Base-by-base conservation (phyloP, 2,797 vertebrate species). In the Eupleurogrammus muticus region DNA sequence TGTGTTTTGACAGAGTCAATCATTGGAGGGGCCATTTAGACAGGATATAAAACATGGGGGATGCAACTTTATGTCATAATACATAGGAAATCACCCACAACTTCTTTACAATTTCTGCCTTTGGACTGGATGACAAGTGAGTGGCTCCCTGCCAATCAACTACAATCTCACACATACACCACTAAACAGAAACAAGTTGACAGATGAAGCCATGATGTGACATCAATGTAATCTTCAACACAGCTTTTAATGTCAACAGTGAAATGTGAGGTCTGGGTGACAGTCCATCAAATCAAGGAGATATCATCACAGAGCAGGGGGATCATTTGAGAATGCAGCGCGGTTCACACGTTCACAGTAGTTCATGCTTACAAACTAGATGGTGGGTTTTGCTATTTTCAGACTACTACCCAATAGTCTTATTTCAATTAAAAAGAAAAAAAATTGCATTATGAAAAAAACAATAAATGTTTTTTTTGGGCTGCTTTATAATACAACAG, bases 201-300 rank as follows among this genome's bases (percentile, higher is more conserved):
- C 53, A 50, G 50, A 56, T 9, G 46, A 70, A 60, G 36, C 49
- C 24, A 61, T 35, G 17, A 38, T 54, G 48, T 38, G 28, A 49
- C 32, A 66, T 66, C 36, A 49, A 7, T 59, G 20, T 52, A 28
- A 58, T 62, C 32, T 47, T 24, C 34, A 57, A 54, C 49, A 14
- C 28, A 32, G 59, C 51, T 36, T 10, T 42, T 55, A 40, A 20
- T 16, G 35, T 68, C 59, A 62, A 9, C 34, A 34, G 51, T 48
- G n/a, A 35, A 60, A 74, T 70, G 52, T 49, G 40, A 61, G 17
- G 19, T 50, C 54, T 73, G 28, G 34, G 21, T 69, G 67, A 77
- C 44, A 64, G 61, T 47, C 55, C 20, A 53, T 60, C n/a, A 40
- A 52, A 75, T 73, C 78, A 63, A 42, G 11, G 10, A 5, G 11